Evolutionary conservation across 2,888 invertebrate genomes (phyloP), one percentile per base, ranked within the genome.

Genomic region (Kryphioiulus occultus): DNA sequence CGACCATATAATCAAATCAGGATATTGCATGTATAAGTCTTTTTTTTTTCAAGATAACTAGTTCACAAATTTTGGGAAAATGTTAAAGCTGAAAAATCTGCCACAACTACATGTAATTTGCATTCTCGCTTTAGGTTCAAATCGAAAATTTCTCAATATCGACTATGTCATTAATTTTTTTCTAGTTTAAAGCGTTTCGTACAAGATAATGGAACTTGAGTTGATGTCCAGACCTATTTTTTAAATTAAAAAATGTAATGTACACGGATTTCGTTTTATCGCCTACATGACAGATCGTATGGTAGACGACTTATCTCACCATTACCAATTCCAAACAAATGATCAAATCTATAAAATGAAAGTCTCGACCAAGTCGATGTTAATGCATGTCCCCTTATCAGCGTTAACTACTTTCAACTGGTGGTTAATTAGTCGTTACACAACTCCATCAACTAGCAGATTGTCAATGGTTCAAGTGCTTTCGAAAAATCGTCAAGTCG

Each of bases 241-340:
- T 78, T 30, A 5, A 53, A 15, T 17, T 32, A 78, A 68, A 68
- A 26, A 26, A 68, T 68, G 19, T 22, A 59, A 7, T 12, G 68
- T 68, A 68, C 78, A 78, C 78, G 30, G 26, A 17, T 78, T 32
- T 78, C 78, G 78, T 78, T 78, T 78, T 78, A 78, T 78, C 78
- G 30, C 15, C 30, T 32, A 78, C 78, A 78, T 32, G 78, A 5
- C 30, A 3, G 12, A 10, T 30, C 3, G 78, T 68, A 17, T 17
- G 30, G 30, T 1, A 5, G 17, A 15, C 15, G 30, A 2, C 30
- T 26, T 26, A 15, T 30, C 17, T 30, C 30, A 26, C 4, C 78
- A 78, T 78, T 78, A 17, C 30, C 30, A 78, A 30, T 32, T 30
- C 78, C 78, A 78, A 78, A 78, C 78, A 30, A 32, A 30, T 78